A percentile compares a stretch with the other conserved stretches of the same genome.
Conservation (phyloP, 1,140 invertebrate species). For the Panagrolaimus sp. region DNA sequence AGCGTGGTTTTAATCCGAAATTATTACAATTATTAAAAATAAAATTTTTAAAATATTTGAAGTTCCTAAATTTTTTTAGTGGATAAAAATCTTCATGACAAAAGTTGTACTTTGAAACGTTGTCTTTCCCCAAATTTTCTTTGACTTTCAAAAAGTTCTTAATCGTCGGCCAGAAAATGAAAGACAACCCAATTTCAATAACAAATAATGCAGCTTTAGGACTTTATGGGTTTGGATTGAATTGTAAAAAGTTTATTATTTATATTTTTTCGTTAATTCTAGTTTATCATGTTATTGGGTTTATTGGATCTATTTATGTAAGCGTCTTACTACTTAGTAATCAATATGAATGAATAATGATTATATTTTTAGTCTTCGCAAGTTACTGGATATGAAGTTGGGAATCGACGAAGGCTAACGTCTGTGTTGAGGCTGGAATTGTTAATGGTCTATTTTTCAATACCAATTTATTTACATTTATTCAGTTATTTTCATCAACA, state of each 20-base stretch:
- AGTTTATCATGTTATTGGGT: neutral
- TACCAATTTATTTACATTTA: conserved; percentile 41
- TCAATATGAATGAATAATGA: too few species aligned
- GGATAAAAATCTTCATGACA: too few species aligned
- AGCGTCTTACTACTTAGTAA: neutral
- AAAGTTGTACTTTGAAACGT: too few species aligned
- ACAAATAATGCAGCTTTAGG: neutral
- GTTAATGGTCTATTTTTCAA: conserved; percentile 37
- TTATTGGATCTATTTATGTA: neutral
- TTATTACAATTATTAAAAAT: too few species aligned
- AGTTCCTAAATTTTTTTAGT: too few species aligned
- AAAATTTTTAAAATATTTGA: too few species aligned
- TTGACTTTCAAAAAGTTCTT: too few species aligned
- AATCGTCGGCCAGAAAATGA: too few species aligned
- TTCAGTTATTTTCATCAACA: conserved; percentile 41
- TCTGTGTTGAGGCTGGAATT: conserved; percentile 39
- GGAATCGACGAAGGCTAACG: conserved; percentile 31
- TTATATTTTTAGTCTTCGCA: conserved; percentile 31
- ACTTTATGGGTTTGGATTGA: neutral
- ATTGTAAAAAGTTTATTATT: neutral
- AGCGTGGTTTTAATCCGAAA: too few species aligned
- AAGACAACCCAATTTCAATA: too few species aligned
- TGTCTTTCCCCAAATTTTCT: too few species aligned
- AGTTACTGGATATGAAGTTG: conserved; percentile 32
- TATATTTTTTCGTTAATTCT: neutral